Evolutionary conservation across 2,797 vertebrate species (phyloP).

Genomic region (Takifugu ocellatus): DNA sequence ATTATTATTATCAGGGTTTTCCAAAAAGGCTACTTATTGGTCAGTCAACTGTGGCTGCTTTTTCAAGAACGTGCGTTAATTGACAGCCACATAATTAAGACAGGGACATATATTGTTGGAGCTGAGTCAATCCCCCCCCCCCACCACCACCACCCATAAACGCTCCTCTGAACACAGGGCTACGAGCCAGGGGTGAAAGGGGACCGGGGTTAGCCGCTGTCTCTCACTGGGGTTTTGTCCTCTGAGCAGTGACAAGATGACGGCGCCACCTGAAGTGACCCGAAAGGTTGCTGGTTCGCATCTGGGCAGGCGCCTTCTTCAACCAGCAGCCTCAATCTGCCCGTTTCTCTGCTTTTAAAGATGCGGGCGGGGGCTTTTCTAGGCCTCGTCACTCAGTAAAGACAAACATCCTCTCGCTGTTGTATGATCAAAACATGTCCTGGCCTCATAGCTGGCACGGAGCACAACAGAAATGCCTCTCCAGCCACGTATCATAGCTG

Average conservation of each 20-base stretch:
- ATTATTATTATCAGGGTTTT: too few species aligned
- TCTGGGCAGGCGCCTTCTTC: constrained; percentile 20
- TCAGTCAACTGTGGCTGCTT: constrained; percentile 24
- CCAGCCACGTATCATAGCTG: constrained; percentile 66
- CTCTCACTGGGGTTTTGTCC: constrained; percentile 12
- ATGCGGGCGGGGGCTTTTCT: constrained; percentile 6
- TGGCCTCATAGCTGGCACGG: constrained; percentile 44
- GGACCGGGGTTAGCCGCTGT: constrained; percentile 47
- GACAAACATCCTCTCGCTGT: constrained; percentile 29
- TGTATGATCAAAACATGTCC: constrained; percentile 43
- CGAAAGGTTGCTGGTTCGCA: constrained; percentile 31
- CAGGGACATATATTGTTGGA: too few species aligned
- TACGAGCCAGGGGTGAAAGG: constrained; percentile 24
- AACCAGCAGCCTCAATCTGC: constrained; percentile 5
- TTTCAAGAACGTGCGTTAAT: too few species aligned
- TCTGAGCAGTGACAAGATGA: constrained; percentile 12
- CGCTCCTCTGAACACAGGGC: constrained; percentile 38
- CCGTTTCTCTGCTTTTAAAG: constrained; percentile 10
- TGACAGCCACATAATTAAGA: too few species aligned
- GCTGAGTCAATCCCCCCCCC: constrained; percentile 35
- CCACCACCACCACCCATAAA: constrained; percentile 48
- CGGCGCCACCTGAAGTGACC: background rate
- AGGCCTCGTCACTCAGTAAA: constrained; percentile 32
- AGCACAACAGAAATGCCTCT: constrained; percentile 50
- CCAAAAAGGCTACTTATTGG: background rate